Conservation (phyloP, 2,888 invertebrate species). For the Priapulus caudatus region DNA sequence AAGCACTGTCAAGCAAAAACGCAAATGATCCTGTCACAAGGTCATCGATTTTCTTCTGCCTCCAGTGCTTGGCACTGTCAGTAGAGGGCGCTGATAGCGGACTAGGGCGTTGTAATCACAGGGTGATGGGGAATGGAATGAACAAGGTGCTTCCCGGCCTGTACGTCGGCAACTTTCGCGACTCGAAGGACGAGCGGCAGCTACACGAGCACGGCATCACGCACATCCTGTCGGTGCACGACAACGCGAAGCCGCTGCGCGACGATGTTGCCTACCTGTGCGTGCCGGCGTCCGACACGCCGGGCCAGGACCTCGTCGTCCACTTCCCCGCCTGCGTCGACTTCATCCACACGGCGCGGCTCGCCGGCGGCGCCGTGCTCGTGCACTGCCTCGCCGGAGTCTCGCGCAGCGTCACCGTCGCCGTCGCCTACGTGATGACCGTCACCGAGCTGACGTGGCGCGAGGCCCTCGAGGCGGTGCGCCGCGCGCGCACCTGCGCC, state of each 20-base stretch:
- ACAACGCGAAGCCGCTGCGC: constrained; percentile 62
- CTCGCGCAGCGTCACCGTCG: constrained; percentile 89
- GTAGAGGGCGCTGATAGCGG: background rate
- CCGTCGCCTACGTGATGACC: constrained; percentile 91
- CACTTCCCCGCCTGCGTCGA: constrained; percentile 89
- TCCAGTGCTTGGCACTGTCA: background rate
- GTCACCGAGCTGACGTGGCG: constrained; percentile 79
- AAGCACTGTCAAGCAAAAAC: no score
- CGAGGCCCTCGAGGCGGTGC: constrained; percentile 80
- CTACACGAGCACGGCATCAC: constrained; percentile 78
- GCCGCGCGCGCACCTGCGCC: constrained; percentile 78
- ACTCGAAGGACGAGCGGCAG: constrained; percentile 82
- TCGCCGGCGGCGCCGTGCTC: constrained; percentile 75
- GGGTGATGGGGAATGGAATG: constrained; percentile 5
- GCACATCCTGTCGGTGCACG: constrained; percentile 89
- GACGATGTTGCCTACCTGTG: constrained; percentile 87
- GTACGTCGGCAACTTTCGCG: constrained; percentile 88
- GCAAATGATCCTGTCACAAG: no score
- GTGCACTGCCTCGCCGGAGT: constrained; percentile 74
- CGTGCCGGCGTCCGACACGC: constrained; percentile 87
- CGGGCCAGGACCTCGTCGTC: constrained; percentile 82
- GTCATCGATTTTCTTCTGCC: background rate
- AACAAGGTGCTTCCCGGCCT: constrained; percentile 76
- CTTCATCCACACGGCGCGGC: constrained; percentile 83
- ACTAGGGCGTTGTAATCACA: background rate